Conservation (phyloP, 30 jellyfish, hydroid and myxozoan genomes). For the Aurelia coerulea region DNA sequence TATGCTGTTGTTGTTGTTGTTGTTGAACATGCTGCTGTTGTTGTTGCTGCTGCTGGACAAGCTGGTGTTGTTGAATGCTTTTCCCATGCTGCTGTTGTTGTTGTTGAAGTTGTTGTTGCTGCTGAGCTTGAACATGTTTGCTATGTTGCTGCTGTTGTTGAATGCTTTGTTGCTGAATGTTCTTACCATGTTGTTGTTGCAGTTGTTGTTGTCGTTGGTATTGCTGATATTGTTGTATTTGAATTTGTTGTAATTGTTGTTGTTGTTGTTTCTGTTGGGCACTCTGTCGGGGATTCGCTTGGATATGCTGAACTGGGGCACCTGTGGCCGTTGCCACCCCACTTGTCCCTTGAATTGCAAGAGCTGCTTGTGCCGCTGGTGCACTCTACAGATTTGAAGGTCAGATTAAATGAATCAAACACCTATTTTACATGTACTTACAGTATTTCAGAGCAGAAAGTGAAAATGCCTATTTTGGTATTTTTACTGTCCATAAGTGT, state of each 20-base stretch:
- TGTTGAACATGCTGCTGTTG: slow-evolving; percentile 29
- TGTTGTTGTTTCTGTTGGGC: slow-evolving; percentile 50
- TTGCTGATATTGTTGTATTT: slow-evolving; percentile 33
- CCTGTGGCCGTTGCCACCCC: slow-evolving; percentile 30
- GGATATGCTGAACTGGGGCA: slow-evolving; percentile 60
- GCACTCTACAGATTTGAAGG: slow-evolving; percentile 56
- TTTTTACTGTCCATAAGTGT: too few species aligned
- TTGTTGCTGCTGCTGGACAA: slow-evolving; percentile 36
- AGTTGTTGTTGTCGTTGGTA: slow-evolving; percentile 39
- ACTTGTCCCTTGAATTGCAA: slow-evolving; percentile 88
- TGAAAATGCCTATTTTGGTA: too few species aligned
- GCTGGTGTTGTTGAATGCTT: slow-evolving; percentile 33
- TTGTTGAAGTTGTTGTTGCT: slow-evolving; percentile 33
- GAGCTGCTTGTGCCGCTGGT: slow-evolving; percentile 97
- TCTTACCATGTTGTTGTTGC: slow-evolving; percentile 42
- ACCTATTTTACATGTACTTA: too few species aligned
- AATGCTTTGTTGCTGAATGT: slow-evolving; percentile 36
- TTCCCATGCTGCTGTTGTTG: slow-evolving; percentile 69
- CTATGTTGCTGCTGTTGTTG: slow-evolving; percentile 56
- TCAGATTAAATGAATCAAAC: not conserved
- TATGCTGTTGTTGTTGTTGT: slow-evolving; percentile 47
- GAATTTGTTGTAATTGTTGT: slow-evolving; percentile 29
- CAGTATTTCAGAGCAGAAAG: too few species aligned
- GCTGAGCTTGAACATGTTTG: slow-evolving; percentile 4
- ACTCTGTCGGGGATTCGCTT: slow-evolving; percentile 26